These are phyloP conservation scores for Psephotus haematonotus DNA, from an alignment of 2,113 vertebrate genomes.

Conservation along the genomic window DNA sequence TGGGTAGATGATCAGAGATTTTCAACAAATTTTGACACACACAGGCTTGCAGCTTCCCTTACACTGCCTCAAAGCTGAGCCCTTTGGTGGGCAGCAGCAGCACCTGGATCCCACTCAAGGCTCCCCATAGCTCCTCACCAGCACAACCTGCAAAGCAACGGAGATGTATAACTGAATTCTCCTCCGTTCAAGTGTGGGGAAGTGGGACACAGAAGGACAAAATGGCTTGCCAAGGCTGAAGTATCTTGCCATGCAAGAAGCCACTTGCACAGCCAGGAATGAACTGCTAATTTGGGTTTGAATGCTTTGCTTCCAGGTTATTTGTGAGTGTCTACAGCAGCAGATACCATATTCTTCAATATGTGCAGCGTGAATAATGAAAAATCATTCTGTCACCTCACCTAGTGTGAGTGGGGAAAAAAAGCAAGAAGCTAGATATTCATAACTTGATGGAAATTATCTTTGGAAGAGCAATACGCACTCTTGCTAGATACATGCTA, in stretches of 20 bases:
- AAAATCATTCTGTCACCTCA: not conserved
- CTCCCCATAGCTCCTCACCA: not conserved
- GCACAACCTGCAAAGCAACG: not conserved
- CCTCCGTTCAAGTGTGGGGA: not conserved
- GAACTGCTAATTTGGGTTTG: not conserved
- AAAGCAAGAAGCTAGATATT: accelerated
- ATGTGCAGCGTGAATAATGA: accelerated
- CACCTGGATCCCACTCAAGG: not conserved
- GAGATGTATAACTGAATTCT: not conserved
- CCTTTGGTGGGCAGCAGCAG: accelerated
- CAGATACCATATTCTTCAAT: not conserved
- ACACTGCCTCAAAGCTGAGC: not conserved
- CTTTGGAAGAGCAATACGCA: not conserved
- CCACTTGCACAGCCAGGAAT: accelerated
- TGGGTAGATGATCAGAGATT: not conserved
- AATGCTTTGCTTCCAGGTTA: not conserved
- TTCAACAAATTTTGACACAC: not conserved
- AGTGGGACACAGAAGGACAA: not conserved
- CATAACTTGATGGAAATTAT: not conserved
- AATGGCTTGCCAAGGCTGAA: not conserved
- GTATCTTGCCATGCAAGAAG: not conserved
- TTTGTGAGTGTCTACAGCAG: not conserved
- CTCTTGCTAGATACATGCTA: accelerated
- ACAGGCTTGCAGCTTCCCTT: not conserved
- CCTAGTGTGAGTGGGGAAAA: accelerated